Conservation (phyloP, 2,888 invertebrate species). For the Colletes collaris region DNA sequence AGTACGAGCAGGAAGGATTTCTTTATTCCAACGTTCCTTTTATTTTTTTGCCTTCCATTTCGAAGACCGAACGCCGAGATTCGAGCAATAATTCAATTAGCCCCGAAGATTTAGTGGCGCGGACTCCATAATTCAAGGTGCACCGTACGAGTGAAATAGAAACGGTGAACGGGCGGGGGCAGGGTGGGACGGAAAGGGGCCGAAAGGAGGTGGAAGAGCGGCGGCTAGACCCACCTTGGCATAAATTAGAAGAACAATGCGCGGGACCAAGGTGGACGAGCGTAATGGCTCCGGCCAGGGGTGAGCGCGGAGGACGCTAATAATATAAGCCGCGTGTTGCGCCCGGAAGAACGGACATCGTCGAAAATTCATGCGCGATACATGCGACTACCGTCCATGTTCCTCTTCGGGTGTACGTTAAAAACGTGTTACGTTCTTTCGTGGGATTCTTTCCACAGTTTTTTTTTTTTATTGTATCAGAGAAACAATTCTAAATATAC, state of each 20-base stretch:
- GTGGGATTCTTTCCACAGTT: not conserved
- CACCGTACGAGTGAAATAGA: constrained; percentile 73
- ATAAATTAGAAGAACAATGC: constrained; percentile 82
- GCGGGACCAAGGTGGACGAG: constrained; percentile 68
- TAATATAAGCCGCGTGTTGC: constrained; percentile 62
- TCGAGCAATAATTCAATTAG: constrained; percentile 82
- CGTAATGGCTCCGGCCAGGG: constrained; percentile 66
- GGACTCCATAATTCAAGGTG: constrained; percentile 79
- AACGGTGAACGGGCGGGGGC: constrained; percentile 56
- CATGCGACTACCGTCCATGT: constrained; percentile 40
- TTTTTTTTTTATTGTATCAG: too few species aligned
- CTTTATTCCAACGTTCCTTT: not conserved
- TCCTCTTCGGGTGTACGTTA: constrained; percentile 6
- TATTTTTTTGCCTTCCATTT: constrained; percentile 21
- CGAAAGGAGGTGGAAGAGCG: constrained; percentile 45
- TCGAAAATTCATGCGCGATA: constrained; percentile 58
- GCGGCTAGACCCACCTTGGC: constrained; percentile 72
- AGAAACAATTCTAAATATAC: too few species aligned
- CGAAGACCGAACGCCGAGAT: constrained; percentile 61
- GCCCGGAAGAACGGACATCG: constrained; percentile 63
- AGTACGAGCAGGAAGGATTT: constrained; percentile 23
- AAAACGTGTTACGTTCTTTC: constrained; percentile 2
- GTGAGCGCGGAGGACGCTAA: constrained; percentile 60
- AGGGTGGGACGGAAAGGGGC: constrained; percentile 29
- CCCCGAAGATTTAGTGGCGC: constrained; percentile 76